Evolutionary conservation across 2,888 invertebrate species (phyloP).

Genomic region (Drosophila helvetica): DNA sequence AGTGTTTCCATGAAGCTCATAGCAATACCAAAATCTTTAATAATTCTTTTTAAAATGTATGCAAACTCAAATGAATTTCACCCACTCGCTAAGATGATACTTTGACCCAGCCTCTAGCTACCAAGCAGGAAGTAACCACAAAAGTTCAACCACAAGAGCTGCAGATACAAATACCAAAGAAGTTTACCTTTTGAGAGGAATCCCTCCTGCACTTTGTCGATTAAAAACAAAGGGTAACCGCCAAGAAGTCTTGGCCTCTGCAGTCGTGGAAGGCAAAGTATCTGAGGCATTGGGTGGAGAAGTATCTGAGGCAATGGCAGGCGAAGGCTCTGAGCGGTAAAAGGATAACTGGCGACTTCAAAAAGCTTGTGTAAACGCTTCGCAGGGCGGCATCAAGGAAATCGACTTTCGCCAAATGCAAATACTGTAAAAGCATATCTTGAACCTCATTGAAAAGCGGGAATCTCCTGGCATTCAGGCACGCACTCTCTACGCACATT

Average conservation of each 20-base stretch:
- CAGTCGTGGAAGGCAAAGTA: conserved; percentile 20
- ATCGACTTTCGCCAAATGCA: conserved; percentile 65
- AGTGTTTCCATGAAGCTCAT: background rate
- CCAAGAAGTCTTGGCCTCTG: conserved; percentile 30
- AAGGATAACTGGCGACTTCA: conserved; percentile 56
- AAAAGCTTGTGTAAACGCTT: conserved; percentile 37
- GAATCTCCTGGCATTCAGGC: conserved; percentile 59
- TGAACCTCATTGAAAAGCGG: conserved; percentile 16
- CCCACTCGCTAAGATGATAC: background rate
- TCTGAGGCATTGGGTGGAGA: no score
- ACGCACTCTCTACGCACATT: conserved; percentile 50
- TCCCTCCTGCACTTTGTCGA: conserved; percentile 66
- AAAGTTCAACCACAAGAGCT: conserved; percentile 46
- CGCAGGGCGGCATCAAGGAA: conserved; percentile 42
- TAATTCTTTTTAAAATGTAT: background rate
- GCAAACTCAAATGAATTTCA: background rate
- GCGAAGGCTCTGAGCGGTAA: conserved; percentile 1
- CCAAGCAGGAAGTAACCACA: conserved; percentile 7
- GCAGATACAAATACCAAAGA: conserved; percentile 39
- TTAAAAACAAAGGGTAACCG: conserved; percentile 65
- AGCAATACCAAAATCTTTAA: background rate
- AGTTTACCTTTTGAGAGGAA: conserved; percentile 35
- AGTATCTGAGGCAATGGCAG: background rate
- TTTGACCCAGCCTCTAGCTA: background rate
- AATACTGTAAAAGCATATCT: conserved; percentile 63